Percentiles rank a stretch among this genome's conserved stretches.
Conservation (phyloP, 2,797 vertebrate species). For the Dallia pectoralis region DNA sequence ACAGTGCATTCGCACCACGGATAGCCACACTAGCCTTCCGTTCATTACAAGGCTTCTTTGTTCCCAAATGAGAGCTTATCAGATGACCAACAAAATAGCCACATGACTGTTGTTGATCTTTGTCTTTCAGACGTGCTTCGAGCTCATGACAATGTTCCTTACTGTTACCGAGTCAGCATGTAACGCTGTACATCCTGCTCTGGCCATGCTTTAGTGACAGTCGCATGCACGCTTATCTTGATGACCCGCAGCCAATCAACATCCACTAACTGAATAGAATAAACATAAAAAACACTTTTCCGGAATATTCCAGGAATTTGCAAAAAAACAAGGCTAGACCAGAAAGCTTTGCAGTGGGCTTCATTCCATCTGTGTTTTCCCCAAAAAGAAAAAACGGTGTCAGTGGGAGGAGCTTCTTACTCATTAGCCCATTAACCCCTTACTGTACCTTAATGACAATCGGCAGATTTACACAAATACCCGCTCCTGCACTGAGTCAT, state of each 20-base stretch:
- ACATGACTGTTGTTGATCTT: slow-evolving; percentile 15
- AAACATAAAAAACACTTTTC: not conserved
- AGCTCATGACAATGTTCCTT: slow-evolving; percentile 6
- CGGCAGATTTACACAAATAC: slow-evolving; percentile 26
- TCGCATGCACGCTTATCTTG: not conserved
- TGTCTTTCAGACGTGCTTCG: slow-evolving; percentile 1
- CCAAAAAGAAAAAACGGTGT: slow-evolving; percentile 1
- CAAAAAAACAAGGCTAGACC: not conserved
- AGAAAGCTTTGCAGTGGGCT: not conserved
- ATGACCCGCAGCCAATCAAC: not conserved
- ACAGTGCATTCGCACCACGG: not conserved
- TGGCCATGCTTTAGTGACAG: not conserved
- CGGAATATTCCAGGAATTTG: not conserved
- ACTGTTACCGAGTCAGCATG: not conserved
- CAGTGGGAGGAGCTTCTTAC: slow-evolving; percentile 15
- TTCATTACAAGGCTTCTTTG: slow-evolving; percentile 26
- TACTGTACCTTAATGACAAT: slow-evolving; percentile 24
- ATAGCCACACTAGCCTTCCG: not conserved
- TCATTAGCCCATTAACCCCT: slow-evolving; percentile 24
- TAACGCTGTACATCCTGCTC: not conserved
- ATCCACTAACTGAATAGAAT: not conserved
- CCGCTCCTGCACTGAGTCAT: slow-evolving; percentile 37
- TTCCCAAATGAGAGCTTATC: slow-evolving; percentile 28
- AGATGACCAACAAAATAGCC: slow-evolving; percentile 15
- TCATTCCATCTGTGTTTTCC: not conserved